Evolutionary conservation across 2,888 invertebrate species (phyloP).

Genomic region (Rapana venosa): DNA sequence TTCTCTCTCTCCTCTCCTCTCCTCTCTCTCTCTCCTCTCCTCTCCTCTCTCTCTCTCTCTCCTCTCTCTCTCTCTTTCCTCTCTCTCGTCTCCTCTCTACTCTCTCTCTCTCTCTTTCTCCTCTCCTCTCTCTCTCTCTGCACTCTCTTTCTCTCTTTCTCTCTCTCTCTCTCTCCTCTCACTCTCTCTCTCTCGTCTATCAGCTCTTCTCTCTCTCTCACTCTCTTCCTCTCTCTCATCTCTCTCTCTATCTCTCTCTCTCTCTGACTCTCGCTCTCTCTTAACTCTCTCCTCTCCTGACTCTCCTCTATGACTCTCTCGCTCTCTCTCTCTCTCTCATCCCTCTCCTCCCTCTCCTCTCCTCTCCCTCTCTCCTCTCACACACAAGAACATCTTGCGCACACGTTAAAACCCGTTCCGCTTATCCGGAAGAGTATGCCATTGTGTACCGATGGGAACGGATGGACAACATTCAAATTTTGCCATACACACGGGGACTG

Average conservation of each 20-base stretch:
- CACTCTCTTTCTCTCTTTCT: background rate
- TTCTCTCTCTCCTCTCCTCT: too few relatives aligned
- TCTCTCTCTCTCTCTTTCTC: background rate
- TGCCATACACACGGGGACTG: too few relatives aligned
- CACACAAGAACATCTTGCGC: too few relatives aligned
- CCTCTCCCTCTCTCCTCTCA: background rate
- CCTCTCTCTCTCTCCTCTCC: too few relatives aligned
- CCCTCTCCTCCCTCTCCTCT: background rate
- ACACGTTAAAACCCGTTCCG: too few relatives aligned
- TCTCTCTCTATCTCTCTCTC: background rate
- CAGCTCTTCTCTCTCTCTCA: background rate
- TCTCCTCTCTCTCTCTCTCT: conserved; percentile 1
- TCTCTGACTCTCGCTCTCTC: background rate
- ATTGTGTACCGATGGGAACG: too few relatives aligned
- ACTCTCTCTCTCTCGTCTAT: background rate
- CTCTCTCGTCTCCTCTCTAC: background rate
- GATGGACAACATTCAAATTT: too few relatives aligned
- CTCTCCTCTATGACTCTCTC: background rate
- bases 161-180: too few relatives aligned
- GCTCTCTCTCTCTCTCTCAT: background rate
- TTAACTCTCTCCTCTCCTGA: background rate
- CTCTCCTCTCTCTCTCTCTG: too few relatives aligned
- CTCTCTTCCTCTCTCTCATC: background rate
- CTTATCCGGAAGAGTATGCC: too few relatives aligned
- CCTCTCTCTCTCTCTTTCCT: background rate